Evolutionary conservation across 2,888 invertebrate genomes (phyloP).

Genomic region (Drosophila hawaiiensis): DNA sequence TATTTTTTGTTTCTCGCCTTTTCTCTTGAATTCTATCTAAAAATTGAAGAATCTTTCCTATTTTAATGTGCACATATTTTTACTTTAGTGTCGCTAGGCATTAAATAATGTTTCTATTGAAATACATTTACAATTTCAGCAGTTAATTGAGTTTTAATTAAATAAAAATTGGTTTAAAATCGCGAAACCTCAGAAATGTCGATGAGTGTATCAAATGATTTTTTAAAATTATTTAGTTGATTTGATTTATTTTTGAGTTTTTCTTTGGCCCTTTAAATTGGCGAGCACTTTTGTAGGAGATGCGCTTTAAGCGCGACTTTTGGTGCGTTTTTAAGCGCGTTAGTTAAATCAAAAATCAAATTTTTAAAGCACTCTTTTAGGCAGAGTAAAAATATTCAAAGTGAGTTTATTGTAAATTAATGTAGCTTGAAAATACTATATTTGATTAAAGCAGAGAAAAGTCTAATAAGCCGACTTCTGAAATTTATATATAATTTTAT

Average conservation of each 20-base stretch:
- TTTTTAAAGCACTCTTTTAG: slow-evolving; percentile 31
- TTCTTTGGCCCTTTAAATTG: background rate
- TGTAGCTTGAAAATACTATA: background rate
- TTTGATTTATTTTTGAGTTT: background rate
- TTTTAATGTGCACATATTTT: background rate
- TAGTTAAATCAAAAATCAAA: too few relatives aligned
- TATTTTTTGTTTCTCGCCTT: slow-evolving; percentile 24
- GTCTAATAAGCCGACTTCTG: background rate
- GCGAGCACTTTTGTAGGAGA: background rate
- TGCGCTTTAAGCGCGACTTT: slow-evolving; percentile 9
- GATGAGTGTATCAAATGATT: background rate
- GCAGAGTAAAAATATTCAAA: background rate
- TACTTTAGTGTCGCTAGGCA: background rate
- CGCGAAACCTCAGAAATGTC: background rate
- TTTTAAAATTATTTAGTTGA: background rate
- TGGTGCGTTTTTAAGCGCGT: slow-evolving; percentile 7
- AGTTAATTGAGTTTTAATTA: slow-evolving; percentile 1
- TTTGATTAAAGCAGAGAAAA: background rate
- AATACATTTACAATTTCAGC: background rate
- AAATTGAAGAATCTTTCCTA: background rate
- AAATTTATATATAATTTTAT: background rate
- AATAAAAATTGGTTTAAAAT: slow-evolving; percentile 1
- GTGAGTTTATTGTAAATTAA: background rate
- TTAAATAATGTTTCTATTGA: background rate
- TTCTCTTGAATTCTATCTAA: background rate